A percentile compares a stretch with the other conserved stretches of the same genome.
These are phyloP conservation scores for Beris morrisii DNA, from an alignment of 2,888 invertebrate genomes.

Conservation along the genomic window DNA sequence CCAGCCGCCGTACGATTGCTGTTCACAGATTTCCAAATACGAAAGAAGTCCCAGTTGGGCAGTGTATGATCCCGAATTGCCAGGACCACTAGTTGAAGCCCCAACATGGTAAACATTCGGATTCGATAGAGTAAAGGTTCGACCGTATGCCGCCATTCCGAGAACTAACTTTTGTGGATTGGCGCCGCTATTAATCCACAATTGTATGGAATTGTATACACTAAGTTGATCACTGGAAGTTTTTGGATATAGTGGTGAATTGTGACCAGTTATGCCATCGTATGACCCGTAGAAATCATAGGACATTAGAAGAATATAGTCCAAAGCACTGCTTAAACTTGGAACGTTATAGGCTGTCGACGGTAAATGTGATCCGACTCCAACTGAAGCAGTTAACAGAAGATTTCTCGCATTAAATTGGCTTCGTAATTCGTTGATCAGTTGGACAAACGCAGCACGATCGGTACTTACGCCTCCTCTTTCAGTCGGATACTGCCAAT, in stretches of 20 bases:
- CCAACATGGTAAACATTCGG: slow-evolving; percentile 53
- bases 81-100: slow-evolving; percentile 55
- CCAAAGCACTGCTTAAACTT: slow-evolving; percentile 54
- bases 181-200: slow-evolving; percentile 53
- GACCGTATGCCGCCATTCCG: slow-evolving; percentile 55
- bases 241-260: slow-evolving; percentile 57
- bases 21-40: slow-evolving; percentile 57
- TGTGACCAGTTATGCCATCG: slow-evolving; percentile 57
- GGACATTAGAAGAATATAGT: slow-evolving; percentile 62
- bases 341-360: slow-evolving; percentile 59
- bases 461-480: slow-evolving; percentile 55
- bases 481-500: slow-evolving; percentile 65
- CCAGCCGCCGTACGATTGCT: slow-evolving; percentile 46
- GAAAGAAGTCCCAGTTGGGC: slow-evolving; percentile 58
- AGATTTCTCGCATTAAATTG: slow-evolving; percentile 53
- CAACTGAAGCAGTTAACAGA: slow-evolving; percentile 59
- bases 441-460: slow-evolving; percentile 43
- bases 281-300: slow-evolving; percentile 62
- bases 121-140: slow-evolving; percentile 53
- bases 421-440: slow-evolving; percentile 52
- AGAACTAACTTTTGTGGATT: slow-evolving; percentile 51
- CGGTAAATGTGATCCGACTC: slow-evolving; percentile 55
- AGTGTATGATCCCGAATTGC: slow-evolving; percentile 58
- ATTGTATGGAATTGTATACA: slow-evolving; percentile 46
- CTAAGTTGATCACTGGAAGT: not conserved